These are phyloP conservation scores for Nymphalis polychloros DNA, from an alignment of 2,888 invertebrate species.

Conservation along the genomic window DNA sequence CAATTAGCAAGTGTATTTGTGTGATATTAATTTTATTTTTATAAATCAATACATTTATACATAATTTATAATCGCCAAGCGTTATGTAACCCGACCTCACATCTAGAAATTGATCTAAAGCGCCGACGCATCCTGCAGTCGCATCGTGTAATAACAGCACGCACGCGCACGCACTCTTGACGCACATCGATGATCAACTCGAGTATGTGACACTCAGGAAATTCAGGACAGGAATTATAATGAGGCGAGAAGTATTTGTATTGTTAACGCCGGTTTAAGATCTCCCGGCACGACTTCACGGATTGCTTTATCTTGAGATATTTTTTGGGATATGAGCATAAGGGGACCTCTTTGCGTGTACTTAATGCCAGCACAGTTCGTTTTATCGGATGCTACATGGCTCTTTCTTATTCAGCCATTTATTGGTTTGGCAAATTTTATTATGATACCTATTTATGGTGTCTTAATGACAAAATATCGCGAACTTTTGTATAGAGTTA, in stretches of 20 bases:
- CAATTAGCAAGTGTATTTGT: too few species aligned
- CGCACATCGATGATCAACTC: constrained; percentile 23
- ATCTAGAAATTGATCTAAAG: constrained; percentile 31
- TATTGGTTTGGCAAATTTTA: too few species aligned
- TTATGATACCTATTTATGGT: too few species aligned
- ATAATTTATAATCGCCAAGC: constrained; percentile 11
- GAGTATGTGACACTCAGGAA: constrained; percentile 11
- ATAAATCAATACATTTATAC: neutral
- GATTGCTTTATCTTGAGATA: neutral
- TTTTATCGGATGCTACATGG: too few species aligned
- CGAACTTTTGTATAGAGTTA: too few species aligned
- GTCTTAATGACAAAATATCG: too few species aligned
- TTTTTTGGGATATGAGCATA: too few species aligned
- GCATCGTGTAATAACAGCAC: constrained; percentile 27
- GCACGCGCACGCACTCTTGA: constrained; percentile 25
- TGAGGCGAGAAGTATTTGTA: constrained; percentile 3
- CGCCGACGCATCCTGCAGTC: constrained; percentile 37
- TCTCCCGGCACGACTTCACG: too few species aligned
- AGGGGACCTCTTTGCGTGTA: too few species aligned
- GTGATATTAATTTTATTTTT: too few species aligned
- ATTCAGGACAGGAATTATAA: constrained; percentile 24
- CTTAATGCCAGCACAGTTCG: too few species aligned
- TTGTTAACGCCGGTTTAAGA: neutral
- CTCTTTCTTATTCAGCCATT: too few species aligned
- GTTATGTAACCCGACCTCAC: constrained; percentile 20